A percentile compares a stretch with the other conserved stretches of the same genome.
These are phyloP conservation scores for Nothocercus julius DNA, from an alignment of 2,113 vertebrate genomes.

Conservation along the genomic window DNA sequence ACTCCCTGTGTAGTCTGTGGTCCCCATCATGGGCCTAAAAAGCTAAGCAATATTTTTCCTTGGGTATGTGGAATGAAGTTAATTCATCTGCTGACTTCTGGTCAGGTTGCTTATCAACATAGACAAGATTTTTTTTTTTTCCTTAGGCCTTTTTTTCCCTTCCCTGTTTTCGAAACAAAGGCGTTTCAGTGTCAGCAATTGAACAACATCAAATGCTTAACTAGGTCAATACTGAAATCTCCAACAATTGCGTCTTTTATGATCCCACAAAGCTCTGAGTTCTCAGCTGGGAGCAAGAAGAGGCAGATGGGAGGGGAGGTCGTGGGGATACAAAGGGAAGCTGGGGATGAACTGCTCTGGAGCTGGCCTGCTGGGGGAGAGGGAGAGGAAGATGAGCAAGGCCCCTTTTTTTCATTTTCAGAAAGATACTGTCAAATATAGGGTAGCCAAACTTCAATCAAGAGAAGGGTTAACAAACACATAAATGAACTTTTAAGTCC, in stretches of 20 bases:
- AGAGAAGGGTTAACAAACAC: neutral
- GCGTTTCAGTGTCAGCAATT: neutral
- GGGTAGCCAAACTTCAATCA: neutral
- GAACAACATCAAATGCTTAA: slow-evolving; percentile 21
- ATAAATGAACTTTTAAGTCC: neutral
- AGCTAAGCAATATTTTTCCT: neutral
- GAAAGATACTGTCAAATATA: neutral
- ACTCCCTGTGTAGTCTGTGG: neutral
- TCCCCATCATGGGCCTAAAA: neutral
- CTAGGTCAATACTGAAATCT: neutral
- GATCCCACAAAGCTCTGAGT: neutral
- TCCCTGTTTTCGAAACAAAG: slow-evolving; percentile 17
- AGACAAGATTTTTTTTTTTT: neutral
- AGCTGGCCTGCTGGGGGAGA: neutral
- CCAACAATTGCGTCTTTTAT: neutral
- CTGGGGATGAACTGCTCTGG: neutral
- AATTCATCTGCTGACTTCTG: neutral
- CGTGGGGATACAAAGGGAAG: neutral
- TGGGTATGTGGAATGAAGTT: neutral
- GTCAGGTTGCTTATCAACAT: accelerated
- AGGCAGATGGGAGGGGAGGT: neutral
- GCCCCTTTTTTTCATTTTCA: neutral
- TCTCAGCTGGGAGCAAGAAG: neutral
- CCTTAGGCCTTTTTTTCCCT: neutral
- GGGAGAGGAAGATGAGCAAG: neutral